These are phyloP conservation scores for Dunckerocampus dactyliophorus DNA, from an alignment of 2,113 vertebrate genomes.

Conservation along the genomic window DNA sequence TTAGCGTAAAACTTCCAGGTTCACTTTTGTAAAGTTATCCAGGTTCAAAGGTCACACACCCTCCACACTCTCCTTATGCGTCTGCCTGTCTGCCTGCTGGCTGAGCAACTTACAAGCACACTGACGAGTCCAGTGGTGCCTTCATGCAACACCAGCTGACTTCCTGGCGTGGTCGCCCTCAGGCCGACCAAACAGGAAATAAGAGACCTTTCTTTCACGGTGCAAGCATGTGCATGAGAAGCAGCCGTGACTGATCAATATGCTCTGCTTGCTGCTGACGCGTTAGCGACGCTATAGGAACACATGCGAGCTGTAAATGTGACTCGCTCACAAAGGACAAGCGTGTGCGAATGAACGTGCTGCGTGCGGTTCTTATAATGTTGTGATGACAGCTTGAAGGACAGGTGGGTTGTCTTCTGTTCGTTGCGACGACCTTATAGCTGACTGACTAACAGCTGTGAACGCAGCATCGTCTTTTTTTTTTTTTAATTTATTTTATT, in stretches of 20 bases:
- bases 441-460: not conserved
- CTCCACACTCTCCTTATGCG: not conserved
- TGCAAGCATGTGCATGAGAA: constrained; percentile 4
- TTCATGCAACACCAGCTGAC: constrained; percentile 53
- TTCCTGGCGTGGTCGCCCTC: constrained; percentile 33
- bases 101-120: constrained; percentile 18
- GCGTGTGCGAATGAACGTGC: not conserved
- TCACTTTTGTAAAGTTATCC: not conserved
- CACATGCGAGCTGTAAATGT: constrained; percentile 1
- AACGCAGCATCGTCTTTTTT: not conserved
- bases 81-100: constrained; percentile 3
- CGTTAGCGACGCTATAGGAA: not conserved
- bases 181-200: constrained; percentile 27
- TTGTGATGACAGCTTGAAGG: constrained; percentile 14
- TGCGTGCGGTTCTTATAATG: constrained; percentile 15
- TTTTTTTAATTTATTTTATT: no score
- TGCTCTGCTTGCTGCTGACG: constrained; percentile 7
- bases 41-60: constrained; percentile 6
- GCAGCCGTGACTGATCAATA: not conserved
- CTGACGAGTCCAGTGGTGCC: constrained; percentile 31
- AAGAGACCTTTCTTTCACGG: constrained; percentile 31
- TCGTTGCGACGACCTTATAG: not conserved
- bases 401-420: constrained; percentile 9
- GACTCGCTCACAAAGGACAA: constrained; percentile 3
- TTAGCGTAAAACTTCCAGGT: not conserved